phyloP scores from a whole-genome alignment of 2,113 vertebrate species.

The Pholis gunnellus region DNA sequence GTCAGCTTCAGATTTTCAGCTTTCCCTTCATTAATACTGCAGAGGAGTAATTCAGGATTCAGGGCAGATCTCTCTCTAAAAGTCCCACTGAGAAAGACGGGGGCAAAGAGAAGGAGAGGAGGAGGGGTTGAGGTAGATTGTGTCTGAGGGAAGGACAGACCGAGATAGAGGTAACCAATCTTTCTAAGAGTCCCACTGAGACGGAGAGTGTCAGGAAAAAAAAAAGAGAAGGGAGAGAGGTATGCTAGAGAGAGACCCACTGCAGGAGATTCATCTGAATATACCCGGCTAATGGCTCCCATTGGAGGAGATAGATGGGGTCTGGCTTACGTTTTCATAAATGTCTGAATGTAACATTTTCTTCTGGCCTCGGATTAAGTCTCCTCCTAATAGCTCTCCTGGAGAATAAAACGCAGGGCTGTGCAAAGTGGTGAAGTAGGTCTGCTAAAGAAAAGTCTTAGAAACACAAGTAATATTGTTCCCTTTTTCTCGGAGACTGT shows the following conservation, averaged over 20 bases:
- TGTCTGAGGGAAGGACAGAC: constrained; percentile 52
- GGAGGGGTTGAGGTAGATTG: constrained; percentile 32
- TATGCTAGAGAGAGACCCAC: constrained; percentile 16
- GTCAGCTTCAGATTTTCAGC: constrained; percentile 58
- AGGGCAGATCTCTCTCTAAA: constrained; percentile 47
- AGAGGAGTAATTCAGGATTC: constrained; percentile 65
- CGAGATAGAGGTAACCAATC: constrained; percentile 67
- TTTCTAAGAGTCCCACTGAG: constrained; percentile 64
- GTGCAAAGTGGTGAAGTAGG: not conserved
- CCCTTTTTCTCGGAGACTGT: constrained; percentile 5
- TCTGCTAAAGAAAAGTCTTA: not conserved
- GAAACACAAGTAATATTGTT: constrained; percentile 27
- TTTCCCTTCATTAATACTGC: constrained; percentile 72
- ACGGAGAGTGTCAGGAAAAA: constrained; percentile 41
- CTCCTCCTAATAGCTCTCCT: not conserved
- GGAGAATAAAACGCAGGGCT: not conserved
- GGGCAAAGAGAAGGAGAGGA: constrained; percentile 9
- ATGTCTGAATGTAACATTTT: constrained; percentile 51
- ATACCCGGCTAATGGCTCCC: constrained; percentile 54
- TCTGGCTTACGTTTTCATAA: constrained; percentile 34
- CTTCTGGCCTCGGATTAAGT: constrained; percentile 37
- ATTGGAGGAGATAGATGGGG: constrained; percentile 28
- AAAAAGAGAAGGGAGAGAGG: constrained; percentile 19
- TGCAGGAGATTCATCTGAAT: constrained; percentile 57
- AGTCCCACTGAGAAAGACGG: constrained; percentile 57